Evolutionary conservation across 2,888 invertebrate species (phyloP), one percentile per base, ranked within the genome.

Genomic region (Dorcus hopei): DNA sequence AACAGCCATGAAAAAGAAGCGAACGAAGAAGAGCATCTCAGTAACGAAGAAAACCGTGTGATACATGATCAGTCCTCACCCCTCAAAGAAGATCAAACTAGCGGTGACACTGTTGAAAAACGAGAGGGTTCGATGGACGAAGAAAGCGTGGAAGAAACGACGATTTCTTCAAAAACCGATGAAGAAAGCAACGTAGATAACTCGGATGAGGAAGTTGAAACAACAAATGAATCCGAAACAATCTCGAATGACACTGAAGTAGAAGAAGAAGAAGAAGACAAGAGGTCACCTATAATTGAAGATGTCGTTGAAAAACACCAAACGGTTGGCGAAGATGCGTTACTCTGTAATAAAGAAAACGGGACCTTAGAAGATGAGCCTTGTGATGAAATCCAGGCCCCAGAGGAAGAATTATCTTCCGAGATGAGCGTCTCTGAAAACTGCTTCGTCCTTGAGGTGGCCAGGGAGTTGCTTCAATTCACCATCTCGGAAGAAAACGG

Each of bases 391-490:
- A 26, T 26, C 11, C 23, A 16, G 3, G 14, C 14, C 9, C 48
- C 6, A 6, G 23, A 26, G 7, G 16, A 47, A 47, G 47, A 11
- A 26, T 16, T 47, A 5, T 26, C 47, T n/a, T 6, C 47, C 19
- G 16, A n/a, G 14, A 14, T 26, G 26, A 33, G 26, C 6, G 26
- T 33, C 26, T 33, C 26, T 33, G 26, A 33, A 33, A 33, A 33
- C 5, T 33, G 26, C 26, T 56, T 55, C 3, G 57, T 66, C 2
- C 49, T 67, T 1, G 62, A 66, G 49, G 66, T 68, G 16, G 62
- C 62, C 0, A 66, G 60, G 7, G 65, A 66, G 38, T 55, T 66
- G 43, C 49, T 68, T 4, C 62, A 66, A 54, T 66, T 68, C 47
- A 64, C 61, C 11, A 60, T 68, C 1, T 57, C 52, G 0, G 57